These are phyloP conservation scores for Drosophila equinoxialis DNA, from an alignment of 1,140 invertebrate genomes.

Conservation along the genomic window DNA sequence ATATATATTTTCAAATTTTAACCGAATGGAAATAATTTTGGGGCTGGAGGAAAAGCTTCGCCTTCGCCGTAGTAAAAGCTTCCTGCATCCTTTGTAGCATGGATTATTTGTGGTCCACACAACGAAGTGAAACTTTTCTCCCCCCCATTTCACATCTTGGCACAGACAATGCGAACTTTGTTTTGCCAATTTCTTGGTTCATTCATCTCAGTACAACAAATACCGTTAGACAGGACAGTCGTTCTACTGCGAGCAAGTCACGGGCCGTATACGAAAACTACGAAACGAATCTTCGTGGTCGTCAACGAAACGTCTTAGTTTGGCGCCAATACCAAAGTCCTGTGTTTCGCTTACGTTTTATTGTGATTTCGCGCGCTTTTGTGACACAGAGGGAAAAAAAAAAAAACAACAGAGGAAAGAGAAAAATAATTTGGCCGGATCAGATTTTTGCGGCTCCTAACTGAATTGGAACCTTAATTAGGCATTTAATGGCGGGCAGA, in stretches of 20 bases:
- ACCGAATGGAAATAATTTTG: neutral
- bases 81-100: neutral
- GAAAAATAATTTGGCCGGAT: slow-evolving; percentile 17
- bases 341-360: slow-evolving; percentile 42
- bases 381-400: slow-evolving; percentile 45
- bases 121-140: slow-evolving; percentile 46
- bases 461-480: slow-evolving; percentile 68
- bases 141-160: slow-evolving; percentile 50
- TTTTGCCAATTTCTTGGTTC: slow-evolving; percentile 61
- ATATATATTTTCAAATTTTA: no score
- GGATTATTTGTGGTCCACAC: slow-evolving; percentile 40
- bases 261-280: slow-evolving; percentile 21
- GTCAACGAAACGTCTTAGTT: slow-evolving; percentile 52
- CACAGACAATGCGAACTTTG: slow-evolving; percentile 55
- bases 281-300: slow-evolving; percentile 21
- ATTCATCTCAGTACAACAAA: slow-evolving; percentile 74
- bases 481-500: slow-evolving; percentile 66
- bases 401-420: slow-evolving; percentile 23
- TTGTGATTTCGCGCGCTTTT: slow-evolving; percentile 75
- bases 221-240: slow-evolving; percentile 63
- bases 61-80: slow-evolving; percentile 53
- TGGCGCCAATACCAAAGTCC: slow-evolving; percentile 60
- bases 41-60: slow-evolving; percentile 32
- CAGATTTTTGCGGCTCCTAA: slow-evolving; percentile 59
- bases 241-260: slow-evolving; percentile 32